Percentiles rank a stretch among this genome's conserved stretches.
Evolutionary conservation across 2,888 invertebrate species (phyloP).

Genomic region (Cabera pusaria): DNA sequence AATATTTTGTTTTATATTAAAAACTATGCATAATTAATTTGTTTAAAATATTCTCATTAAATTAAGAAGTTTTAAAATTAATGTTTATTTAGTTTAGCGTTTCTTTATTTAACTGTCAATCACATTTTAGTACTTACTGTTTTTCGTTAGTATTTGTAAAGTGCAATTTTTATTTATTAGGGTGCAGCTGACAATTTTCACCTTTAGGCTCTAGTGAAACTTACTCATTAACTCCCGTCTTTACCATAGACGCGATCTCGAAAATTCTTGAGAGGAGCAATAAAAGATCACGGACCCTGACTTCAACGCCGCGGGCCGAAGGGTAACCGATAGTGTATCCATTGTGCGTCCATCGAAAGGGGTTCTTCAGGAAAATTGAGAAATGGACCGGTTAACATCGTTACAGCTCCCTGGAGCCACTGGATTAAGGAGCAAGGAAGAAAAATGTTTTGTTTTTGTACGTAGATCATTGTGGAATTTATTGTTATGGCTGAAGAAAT

Average conservation of each 20-base stretch:
- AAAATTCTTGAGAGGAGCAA: constrained; percentile 62
- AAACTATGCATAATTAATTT: too few relatives aligned
- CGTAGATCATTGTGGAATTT: constrained; percentile 47
- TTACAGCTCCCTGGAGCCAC: constrained; percentile 70
- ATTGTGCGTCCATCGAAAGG: constrained; percentile 69
- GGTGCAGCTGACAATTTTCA: too few relatives aligned
- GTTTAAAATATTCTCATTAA: too few relatives aligned
- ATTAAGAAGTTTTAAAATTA: too few relatives aligned
- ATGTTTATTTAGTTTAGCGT: too few relatives aligned
- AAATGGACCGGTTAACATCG: constrained; percentile 82
- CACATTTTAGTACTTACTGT: too few relatives aligned
- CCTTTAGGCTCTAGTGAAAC: too few relatives aligned
- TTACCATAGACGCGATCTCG: constrained; percentile 37
- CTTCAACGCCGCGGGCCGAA: constrained; percentile 65
- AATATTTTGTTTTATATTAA: too few relatives aligned
- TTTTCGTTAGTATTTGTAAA: too few relatives aligned
- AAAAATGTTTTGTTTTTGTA: constrained; percentile 70
- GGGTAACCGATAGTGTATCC: constrained; percentile 62
- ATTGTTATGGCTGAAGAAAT: constrained; percentile 24
- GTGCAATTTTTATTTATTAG: too few relatives aligned
- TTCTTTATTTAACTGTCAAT: too few relatives aligned
- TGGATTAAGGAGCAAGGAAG: constrained; percentile 64
- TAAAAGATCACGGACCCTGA: constrained; percentile 65
- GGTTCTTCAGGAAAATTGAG: constrained; percentile 73
- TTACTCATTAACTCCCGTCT: constrained; percentile 15